Evolutionary conservation across 2,888 invertebrate genomes (phyloP).

Genomic region (Drosophila dives): DNA sequence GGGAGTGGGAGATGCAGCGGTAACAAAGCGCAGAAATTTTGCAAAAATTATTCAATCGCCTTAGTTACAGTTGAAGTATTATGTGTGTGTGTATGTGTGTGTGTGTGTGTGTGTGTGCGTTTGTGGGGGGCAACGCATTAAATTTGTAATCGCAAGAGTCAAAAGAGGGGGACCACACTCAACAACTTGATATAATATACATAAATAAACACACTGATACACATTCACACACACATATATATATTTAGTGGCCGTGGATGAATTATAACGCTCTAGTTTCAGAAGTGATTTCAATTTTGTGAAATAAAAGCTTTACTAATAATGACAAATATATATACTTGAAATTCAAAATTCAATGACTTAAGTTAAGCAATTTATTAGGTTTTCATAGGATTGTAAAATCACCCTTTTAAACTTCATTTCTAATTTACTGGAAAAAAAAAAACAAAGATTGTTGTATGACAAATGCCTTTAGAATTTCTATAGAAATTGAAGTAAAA

Average conservation of each 20-base stretch:
- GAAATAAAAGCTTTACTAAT: background rate
- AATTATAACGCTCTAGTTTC: conserved; percentile 2
- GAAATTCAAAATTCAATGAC: background rate
- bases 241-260: conserved; percentile 16
- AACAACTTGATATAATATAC: conserved; percentile 27
- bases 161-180: conserved; percentile 25
- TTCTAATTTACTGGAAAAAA: background rate
- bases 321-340: background rate
- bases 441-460: conserved; percentile 34
- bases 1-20: conserved; percentile 1
- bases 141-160: conserved; percentile 35
- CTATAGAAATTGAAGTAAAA: conserved; percentile 22
- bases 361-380: background rate
- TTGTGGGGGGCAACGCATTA: conserved; percentile 48
- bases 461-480: conserved; percentile 59
- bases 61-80: conserved; percentile 56
- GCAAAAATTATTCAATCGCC: conserved; percentile 48
- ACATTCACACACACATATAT: conserved; percentile 8
- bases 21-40: conserved; percentile 54
- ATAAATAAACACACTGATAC: conserved; percentile 17
- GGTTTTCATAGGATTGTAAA: background rate
- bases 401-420: background rate
- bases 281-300: conserved; percentile 2
- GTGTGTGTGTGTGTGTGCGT: conserved; percentile 1
- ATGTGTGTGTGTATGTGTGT: no score